Evolutionary conservation across 2,113 vertebrate genomes (phyloP).

Genomic region (Lichenostomus cassidix): DNA sequence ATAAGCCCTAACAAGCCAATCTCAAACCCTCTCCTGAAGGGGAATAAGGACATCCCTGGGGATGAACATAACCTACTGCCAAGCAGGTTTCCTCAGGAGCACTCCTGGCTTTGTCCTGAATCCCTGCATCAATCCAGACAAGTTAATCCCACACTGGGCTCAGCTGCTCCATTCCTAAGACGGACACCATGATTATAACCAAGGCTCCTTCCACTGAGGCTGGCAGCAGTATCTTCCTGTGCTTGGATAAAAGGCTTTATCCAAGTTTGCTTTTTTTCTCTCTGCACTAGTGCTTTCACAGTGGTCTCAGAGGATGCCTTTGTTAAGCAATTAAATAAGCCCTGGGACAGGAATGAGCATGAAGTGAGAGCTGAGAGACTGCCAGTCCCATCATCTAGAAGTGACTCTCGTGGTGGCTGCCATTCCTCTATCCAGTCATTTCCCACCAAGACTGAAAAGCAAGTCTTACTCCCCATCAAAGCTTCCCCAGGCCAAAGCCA

Average conservation of each 20-base stretch:
- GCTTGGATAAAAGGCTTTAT: background rate
- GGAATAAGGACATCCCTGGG: background rate
- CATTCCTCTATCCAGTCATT: background rate
- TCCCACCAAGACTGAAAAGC: background rate
- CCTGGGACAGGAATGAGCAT: background rate
- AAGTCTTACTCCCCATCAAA: background rate
- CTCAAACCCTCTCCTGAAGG: background rate
- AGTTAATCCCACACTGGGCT: accelerated
- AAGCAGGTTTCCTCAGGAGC: background rate
- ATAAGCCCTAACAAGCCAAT: background rate
- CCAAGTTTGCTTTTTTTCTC: background rate
- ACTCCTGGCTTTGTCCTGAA: background rate
- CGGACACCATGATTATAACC: accelerated
- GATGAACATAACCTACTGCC: background rate
- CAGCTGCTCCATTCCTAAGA: background rate
- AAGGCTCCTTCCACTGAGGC: background rate
- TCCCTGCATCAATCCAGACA: background rate
- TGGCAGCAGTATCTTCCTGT: background rate
- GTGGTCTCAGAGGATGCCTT: background rate
- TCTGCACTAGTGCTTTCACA: background rate
- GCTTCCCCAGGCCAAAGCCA: background rate
- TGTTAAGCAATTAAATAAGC: background rate
- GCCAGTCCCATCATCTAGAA: background rate
- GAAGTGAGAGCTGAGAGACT: background rate
- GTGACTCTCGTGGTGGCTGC: accelerated